Conservation (phyloP, 2,113 vertebrate species). For the Labeo catla region DNA sequence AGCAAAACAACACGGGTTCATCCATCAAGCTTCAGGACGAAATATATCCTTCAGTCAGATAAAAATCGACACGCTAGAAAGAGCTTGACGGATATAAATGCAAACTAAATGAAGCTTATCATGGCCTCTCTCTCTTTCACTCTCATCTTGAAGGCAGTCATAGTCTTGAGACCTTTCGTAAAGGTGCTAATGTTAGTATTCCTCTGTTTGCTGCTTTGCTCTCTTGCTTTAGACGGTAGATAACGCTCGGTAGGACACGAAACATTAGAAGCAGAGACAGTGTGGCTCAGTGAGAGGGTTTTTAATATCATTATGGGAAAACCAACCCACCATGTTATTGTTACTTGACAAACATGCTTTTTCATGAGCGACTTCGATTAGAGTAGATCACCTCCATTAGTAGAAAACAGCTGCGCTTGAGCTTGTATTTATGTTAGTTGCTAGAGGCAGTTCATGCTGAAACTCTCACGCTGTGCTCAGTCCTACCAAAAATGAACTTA, state of each 20-base stretch:
- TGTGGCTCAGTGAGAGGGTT: neutral
- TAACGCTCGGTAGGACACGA: neutral
- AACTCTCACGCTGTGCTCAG: constrained; percentile 61
- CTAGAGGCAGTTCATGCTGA: constrained; percentile 52
- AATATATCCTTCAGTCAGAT: neutral
- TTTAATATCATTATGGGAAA: neutral
- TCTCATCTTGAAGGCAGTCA: constrained; percentile 48
- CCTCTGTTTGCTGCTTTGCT: constrained; percentile 34
- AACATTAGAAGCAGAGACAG: neutral
- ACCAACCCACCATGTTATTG: constrained; percentile 54
- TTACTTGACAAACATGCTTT: constrained; percentile 69
- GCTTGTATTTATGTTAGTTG: constrained; percentile 62
- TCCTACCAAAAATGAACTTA: neutral
- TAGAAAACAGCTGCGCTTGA: constrained; percentile 53
- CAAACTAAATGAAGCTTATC: neutral
- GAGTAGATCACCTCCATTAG: neutral
- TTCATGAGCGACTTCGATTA: constrained; percentile 1
- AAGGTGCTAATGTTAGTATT: constrained; percentile 57
- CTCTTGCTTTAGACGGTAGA: constrained; percentile 3
- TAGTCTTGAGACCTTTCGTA: constrained; percentile 62
- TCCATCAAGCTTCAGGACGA: constrained; percentile 11
- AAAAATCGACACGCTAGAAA: neutral
- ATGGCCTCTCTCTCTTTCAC: constrained; percentile 36
- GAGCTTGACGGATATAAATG: neutral
- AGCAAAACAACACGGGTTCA: neutral